A percentile compares a stretch with the other conserved stretches of the same genome.
Conservation (phyloP, 2,797 vertebrate species). For the Notolabrus celidotus region DNA sequence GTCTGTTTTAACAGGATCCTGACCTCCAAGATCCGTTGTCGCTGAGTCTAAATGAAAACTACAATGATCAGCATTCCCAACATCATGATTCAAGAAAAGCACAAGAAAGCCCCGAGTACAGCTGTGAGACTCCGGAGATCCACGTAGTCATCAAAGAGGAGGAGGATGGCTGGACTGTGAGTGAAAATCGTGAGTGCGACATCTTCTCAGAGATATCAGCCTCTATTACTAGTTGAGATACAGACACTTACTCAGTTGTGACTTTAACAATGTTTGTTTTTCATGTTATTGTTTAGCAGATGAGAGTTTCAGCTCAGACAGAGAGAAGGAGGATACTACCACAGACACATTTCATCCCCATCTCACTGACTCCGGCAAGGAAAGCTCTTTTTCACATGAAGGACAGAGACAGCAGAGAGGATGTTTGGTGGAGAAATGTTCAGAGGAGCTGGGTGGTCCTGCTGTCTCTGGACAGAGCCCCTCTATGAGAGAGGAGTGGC, state of each 20-base stretch:
- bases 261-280: slow-evolving; percentile 19
- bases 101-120: slow-evolving; percentile 32
- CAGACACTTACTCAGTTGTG: neutral
- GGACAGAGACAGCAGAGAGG: slow-evolving; percentile 22
- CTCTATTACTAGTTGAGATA: neutral
- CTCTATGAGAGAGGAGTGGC: slow-evolving; percentile 21
- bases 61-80: slow-evolving; percentile 34
- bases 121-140: slow-evolving; percentile 63
- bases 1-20: slow-evolving; percentile 54
- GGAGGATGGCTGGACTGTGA: slow-evolving; percentile 73
- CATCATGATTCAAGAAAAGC: slow-evolving; percentile 35
- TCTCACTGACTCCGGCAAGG: slow-evolving; percentile 23
- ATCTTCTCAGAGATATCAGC: slow-evolving; percentile 14
- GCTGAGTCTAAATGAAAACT: slow-evolving; percentile 57
- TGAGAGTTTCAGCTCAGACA: slow-evolving; percentile 40
- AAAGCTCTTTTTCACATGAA: slow-evolving; percentile 16
- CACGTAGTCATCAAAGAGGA: slow-evolving; percentile 72
- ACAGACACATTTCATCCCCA: slow-evolving; percentile 8
- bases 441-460: slow-evolving; percentile 14
- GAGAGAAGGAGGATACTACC: slow-evolving; percentile 30
- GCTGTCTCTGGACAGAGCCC: slow-evolving; percentile 29
- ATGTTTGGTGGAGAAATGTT: slow-evolving; percentile 34
- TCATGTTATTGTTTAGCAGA: slow-evolving; percentile 50
- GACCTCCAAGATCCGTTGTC: slow-evolving; percentile 66
- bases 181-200: slow-evolving; percentile 69